Percentiles rank a stretch among this genome's conserved stretches.
Conservation (phyloP, 2,113 vertebrate species). For the Tragelaphus strepsiceros region DNA sequence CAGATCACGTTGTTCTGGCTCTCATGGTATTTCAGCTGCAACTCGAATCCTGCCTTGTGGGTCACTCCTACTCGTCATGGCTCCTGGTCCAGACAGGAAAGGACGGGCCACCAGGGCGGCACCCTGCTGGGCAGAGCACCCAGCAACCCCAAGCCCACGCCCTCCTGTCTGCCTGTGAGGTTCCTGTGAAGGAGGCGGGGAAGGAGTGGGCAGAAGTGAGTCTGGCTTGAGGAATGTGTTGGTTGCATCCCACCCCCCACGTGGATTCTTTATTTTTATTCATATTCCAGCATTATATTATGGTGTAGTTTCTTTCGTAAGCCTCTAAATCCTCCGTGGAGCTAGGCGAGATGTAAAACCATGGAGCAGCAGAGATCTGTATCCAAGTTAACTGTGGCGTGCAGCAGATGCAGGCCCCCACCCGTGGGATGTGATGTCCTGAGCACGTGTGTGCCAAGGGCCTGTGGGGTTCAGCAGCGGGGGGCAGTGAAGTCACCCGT, state of each 20-base stretch:
- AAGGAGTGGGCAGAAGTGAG: not conserved
- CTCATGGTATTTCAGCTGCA: not conserved
- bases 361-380: not conserved
- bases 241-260: not conserved
- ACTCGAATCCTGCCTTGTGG: not conserved
- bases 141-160: not conserved
- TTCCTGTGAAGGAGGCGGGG: not conserved
- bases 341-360: not conserved
- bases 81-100: not conserved
- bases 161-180: rapidly evolving
- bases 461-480: not conserved
- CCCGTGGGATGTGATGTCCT: too few relatives aligned
- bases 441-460: not conserved
- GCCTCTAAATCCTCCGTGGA: not conserved
- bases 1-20: not conserved
- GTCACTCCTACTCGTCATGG: too few relatives aligned
- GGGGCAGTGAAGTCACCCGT: not conserved
- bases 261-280: not conserved
- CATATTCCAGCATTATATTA: not conserved
- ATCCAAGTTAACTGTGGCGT: not conserved
- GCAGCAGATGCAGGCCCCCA: not conserved
- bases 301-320: not conserved
- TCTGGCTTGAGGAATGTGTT: not conserved
- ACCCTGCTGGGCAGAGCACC: not conserved
- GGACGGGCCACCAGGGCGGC: not conserved